phyloP scores from a whole-genome alignment of 2,888 invertebrate genomes.

The Muschampia plurimacula region DNA sequence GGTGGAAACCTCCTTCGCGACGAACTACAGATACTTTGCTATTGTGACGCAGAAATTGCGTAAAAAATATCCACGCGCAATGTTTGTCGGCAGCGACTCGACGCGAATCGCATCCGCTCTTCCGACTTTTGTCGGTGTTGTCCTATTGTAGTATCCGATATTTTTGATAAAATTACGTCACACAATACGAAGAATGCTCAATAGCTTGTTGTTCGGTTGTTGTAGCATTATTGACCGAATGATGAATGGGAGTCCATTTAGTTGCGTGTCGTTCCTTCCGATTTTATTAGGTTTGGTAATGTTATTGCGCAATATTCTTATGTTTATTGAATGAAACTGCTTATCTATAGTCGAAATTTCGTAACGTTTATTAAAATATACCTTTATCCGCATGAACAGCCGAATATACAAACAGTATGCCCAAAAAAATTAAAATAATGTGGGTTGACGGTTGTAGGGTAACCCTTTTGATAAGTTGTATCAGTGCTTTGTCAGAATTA shows the following conservation, averaged over 20 bases:
- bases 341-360: background rate
- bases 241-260: slow-evolving; percentile 70
- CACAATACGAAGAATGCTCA: slow-evolving; percentile 73
- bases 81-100: slow-evolving; percentile 77
- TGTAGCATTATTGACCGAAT: slow-evolving; percentile 78
- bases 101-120: slow-evolving; percentile 84
- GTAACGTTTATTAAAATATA: background rate
- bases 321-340: slow-evolving; percentile 10
- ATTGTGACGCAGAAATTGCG: slow-evolving; percentile 71
- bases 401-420: slow-evolving; percentile 10
- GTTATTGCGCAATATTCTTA: slow-evolving; percentile 63
- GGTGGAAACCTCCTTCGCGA: slow-evolving; percentile 85
- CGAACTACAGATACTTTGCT: slow-evolving; percentile 60
- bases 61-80: slow-evolving; percentile 68
- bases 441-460: slow-evolving; percentile 65
- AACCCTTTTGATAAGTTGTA: slow-evolving; percentile 75
- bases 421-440: slow-evolving; percentile 70
- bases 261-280: slow-evolving; percentile 70
- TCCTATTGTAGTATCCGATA: slow-evolving; percentile 76
- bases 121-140: slow-evolving; percentile 81
- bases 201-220: slow-evolving; percentile 81
- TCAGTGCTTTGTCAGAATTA: slow-evolving; percentile 81
- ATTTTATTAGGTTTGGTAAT: slow-evolving; percentile 68
- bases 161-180: slow-evolving; percentile 84
- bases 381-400: background rate